Evolutionary conservation across 1,140 invertebrate species (phyloP), one percentile per base, ranked within the genome.

Genomic region (Papilio machaon): DNA sequence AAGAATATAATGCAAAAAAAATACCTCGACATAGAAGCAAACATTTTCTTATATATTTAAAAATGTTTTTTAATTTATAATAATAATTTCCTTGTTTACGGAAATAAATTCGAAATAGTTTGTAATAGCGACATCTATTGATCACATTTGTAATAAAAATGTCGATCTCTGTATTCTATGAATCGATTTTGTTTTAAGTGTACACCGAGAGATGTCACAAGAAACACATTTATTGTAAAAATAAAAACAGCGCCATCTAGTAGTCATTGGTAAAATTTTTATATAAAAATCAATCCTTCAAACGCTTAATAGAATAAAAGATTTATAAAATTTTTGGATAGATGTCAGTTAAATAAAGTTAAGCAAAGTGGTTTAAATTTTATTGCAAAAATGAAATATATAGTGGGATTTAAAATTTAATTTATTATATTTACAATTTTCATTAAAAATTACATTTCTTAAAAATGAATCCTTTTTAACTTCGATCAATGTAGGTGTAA

Each of bases 401-500:
- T 43, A 3, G 38, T 43, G 38, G 38, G 7, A 6, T 43, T 43
- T 43, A 6, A 30, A 30, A 6, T 43, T 43, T 2, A 43, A 43
- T 43, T 43, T 43, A 43, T 43, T 43, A 43, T 0, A 6, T 4
- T 43, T 43, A 43, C 0, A 43, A 30, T 30, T 43, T 4, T 43
- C 38, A 43, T 43, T 43, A 43, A 43, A 43, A 43, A 43, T 43
- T 6, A 43, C 38, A 7, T 49, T 49, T 49, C 13, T 49, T 49
- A 49, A 9, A 49, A 19, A 19, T 60, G 9, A 60, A 23, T n/a
- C 17, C 7, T 15, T 64, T 64, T 64, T 30, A 8, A 43, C 15
- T 35, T 73, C 6, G 74, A 76, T 76, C 74, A 76, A 76, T 54
- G 74, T 23, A 74, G n/a, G 47, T 38, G 30, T 76, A 76, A 52